Evolutionary conservation across 2,888 invertebrate species (phyloP).

Genomic region (Drosophila quinaria): DNA sequence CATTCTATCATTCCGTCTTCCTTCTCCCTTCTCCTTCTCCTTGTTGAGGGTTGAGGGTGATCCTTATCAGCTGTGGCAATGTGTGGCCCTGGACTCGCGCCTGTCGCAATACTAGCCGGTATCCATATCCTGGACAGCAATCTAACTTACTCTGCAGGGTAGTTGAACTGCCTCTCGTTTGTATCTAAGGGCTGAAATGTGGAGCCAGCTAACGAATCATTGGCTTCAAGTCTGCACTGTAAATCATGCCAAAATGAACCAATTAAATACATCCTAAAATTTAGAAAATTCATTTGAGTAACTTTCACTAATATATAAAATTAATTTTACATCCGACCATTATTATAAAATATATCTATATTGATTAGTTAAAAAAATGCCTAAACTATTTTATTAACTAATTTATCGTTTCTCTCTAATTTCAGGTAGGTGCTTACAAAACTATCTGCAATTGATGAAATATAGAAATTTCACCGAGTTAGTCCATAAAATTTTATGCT

Average conservation of each 20-base stretch:
- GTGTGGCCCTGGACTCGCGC: conserved; percentile 51
- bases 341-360: not conserved
- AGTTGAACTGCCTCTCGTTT: conserved; percentile 58
- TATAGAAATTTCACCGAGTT: conserved; percentile 26
- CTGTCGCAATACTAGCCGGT: conserved; percentile 54
- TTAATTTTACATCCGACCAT: not conserved
- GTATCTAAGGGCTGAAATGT: conserved; percentile 31
- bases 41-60: conserved; percentile 47
- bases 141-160: conserved; percentile 68
- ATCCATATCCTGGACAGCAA: conserved; percentile 70
- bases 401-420: conserved; percentile 33
- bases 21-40: conserved; percentile 9
- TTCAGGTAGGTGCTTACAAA: conserved; percentile 60
- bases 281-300: not conserved
- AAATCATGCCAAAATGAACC: not conserved
- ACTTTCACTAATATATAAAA: not conserved
- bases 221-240: not conserved
- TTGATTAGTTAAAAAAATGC: not conserved
- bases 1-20: conserved; percentile 6
- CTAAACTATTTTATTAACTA: conserved; percentile 9
- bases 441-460: conserved; percentile 42
- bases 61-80: conserved; percentile 66
- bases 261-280: not conserved
- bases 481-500: conserved; percentile 17
- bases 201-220: conserved; percentile 27